phyloP scores from a whole-genome alignment of 1,140 invertebrate genomes.

The Philotrypesis tridentata region DNA sequence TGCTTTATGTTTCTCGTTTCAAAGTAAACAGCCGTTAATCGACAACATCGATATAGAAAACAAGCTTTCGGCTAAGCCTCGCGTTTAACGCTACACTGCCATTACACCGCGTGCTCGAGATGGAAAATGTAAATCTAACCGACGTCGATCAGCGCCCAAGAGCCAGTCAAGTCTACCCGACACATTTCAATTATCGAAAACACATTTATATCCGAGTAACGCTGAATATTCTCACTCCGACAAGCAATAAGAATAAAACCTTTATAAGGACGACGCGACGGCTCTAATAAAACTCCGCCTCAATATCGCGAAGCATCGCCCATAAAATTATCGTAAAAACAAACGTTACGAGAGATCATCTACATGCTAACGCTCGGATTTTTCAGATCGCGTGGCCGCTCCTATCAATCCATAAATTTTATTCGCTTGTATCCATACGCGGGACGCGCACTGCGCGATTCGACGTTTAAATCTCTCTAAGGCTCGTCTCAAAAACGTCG shows the following conservation, averaged over 20 bases:
- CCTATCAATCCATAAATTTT: not conserved
- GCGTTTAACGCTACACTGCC: too few species aligned
- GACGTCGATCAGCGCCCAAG: too few species aligned
- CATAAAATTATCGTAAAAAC: conserved; percentile 10
- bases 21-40: not conserved
- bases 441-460: too few species aligned
- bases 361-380: not conserved
- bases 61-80: too few species aligned
- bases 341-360: not conserved
- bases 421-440: too few species aligned
- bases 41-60: not conserved
- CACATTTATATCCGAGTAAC: too few species aligned
- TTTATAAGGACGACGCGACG: not conserved
- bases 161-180: too few species aligned
- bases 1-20: not conserved
- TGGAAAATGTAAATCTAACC: too few species aligned
- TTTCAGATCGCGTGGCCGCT: not conserved
- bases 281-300: not conserved
- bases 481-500: too few species aligned
- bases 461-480: too few species aligned
- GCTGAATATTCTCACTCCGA: not conserved
- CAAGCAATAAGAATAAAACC: not conserved
- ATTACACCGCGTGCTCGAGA: too few species aligned
- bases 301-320: not conserved
- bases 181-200: too few species aligned